Base-by-base conservation (phyloP, 2,888 invertebrate species). In the Aquatica leii region DNA sequence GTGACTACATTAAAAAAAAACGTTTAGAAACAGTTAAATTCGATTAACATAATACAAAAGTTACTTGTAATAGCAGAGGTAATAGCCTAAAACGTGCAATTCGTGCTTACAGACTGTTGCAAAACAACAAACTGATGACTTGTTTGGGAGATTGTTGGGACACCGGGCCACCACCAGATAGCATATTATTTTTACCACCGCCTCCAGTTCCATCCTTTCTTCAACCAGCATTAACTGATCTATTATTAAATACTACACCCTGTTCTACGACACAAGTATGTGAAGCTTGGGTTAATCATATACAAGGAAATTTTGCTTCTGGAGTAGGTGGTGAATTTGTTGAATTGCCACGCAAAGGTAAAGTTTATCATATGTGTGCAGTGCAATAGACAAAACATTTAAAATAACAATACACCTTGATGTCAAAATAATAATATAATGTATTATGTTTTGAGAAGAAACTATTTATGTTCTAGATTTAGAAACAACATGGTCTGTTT, bases 161-260 rank as follows among this genome's bases (percentile, higher is more conserved):
- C 68, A 81, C 90, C 67, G 91, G 89, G 5, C 91, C 91, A 0
- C 94, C 94, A 0, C 94, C 94, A 0, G 92, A 94, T 81, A 89
- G 87, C 62, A 93, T 94, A 70, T 83, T 93, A 55, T 90, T 89
- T 74, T 89, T 94, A 84, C 94, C 94, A 5, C 94, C 94, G 41
- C 94, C 94, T 0, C 94, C 94, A 0, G 84, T 92, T 70, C 94
- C 94, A 1, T 86, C 89, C 0, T 93, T 93, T 81, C 83, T 94
- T 57, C 85, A 86, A 69, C 82, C 83, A 54, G 76, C 78, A 56
- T 68, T 84, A 61, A 81, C 84, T 6, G 78, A 80, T 68, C 69
- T 79, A 18, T 69, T 77, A 31, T 68, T 77, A 49, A 87, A 87
- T 77, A 86, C 87, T 12, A 88, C 88, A 35, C 87, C 89, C 0